phyloP scores from a whole-genome alignment of 2,888 invertebrate genomes.

The Sarcophaga caerulescens region DNA sequence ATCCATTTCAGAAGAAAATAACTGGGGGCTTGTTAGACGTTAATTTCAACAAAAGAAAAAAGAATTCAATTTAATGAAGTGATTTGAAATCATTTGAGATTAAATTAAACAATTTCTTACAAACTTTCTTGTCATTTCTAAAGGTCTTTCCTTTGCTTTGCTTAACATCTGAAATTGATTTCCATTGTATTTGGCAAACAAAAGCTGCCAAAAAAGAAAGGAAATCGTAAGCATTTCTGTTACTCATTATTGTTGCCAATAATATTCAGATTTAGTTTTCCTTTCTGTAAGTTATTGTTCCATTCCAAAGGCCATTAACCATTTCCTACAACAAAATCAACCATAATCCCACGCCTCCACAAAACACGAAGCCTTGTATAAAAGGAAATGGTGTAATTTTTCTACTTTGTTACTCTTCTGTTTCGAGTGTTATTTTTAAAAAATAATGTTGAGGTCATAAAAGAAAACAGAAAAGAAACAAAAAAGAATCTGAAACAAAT shows the following conservation, averaged over 20 bases:
- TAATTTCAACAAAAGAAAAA: too few relatives aligned
- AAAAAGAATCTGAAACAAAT: background rate
- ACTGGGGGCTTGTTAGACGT: too few relatives aligned
- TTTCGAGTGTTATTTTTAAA: background rate
- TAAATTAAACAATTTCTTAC: background rate
- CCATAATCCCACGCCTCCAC: too few relatives aligned
- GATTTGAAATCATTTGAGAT: too few relatives aligned
- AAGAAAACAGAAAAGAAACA: background rate
- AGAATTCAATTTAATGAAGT: too few relatives aligned
- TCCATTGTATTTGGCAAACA: background rate
- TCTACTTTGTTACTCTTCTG: background rate
- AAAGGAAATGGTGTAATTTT: background rate
- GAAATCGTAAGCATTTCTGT: background rate
- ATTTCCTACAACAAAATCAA: background rate
- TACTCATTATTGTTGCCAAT: background rate
- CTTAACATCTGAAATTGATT: background rate
- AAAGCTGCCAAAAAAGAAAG: background rate
- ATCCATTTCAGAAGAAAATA: too few relatives aligned
- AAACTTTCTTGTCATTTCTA: background rate
- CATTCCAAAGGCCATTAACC: background rate
- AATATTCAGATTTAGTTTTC: background rate
- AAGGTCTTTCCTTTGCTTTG: background rate
- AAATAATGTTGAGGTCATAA: background rate
- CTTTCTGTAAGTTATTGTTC: background rate
- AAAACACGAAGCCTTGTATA: background rate